Percentiles rank a stretch among this genome's conserved stretches.
Conservation (phyloP, 2,888 invertebrate species). For the Xestia c-nigrum region DNA sequence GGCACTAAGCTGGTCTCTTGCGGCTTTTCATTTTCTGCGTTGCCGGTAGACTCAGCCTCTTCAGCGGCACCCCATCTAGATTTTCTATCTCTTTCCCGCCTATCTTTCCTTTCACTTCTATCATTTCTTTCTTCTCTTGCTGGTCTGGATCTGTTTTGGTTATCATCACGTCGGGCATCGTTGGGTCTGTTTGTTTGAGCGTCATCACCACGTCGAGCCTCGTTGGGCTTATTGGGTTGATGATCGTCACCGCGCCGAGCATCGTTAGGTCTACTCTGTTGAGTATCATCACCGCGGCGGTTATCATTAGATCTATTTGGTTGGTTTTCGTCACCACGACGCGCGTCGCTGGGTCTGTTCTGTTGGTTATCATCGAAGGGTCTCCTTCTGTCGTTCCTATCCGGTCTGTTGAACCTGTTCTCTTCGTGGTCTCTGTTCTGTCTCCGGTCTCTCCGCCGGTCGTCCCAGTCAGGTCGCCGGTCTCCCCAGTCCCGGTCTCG, state of each 20-base stretch:
- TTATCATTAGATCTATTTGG: constrained; percentile 38
- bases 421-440: constrained; percentile 76
- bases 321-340: constrained; percentile 41
- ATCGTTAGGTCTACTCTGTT: constrained; percentile 25
- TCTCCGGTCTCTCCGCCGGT: constrained; percentile 77
- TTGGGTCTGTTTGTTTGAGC: constrained; percentile 21
- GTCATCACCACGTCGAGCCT: constrained; percentile 32
- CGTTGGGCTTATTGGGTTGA: constrained; percentile 24
- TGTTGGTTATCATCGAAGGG: constrained; percentile 73
- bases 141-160: constrained; percentile 31
- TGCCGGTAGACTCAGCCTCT: constrained; percentile 62
- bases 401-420: constrained; percentile 67
- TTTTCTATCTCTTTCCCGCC: constrained; percentile 84
- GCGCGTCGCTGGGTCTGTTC: constrained; percentile 41
- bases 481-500: constrained; percentile 78
- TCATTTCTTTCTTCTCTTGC: constrained; percentile 49
- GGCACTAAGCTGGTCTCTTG: constrained; percentile 32
- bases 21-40: constrained; percentile 28
- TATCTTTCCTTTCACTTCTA: constrained; percentile 50
- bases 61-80: constrained; percentile 87
- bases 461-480: constrained; percentile 80
- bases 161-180: constrained; percentile 24
- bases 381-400: constrained; percentile 75
- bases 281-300: constrained; percentile 44
- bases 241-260: constrained; percentile 32